Base-by-base conservation (phyloP, 2,888 invertebrate genomes). In the Lapara coniferarum region DNA sequence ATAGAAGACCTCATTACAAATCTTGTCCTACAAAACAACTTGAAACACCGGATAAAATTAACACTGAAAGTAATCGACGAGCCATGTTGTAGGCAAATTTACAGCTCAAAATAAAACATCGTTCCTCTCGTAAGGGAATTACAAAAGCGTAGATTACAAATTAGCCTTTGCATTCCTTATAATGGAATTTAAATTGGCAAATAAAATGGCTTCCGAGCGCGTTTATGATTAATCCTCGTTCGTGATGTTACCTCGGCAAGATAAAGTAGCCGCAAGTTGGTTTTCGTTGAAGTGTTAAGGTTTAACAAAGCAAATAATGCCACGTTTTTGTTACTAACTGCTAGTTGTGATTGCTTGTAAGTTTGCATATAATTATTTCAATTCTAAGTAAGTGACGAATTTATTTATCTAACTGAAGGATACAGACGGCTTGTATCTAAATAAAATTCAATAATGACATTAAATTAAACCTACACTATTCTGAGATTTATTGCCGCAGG, bases 101-200 rank as follows among this genome's bases (percentile, higher is more conserved):
- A 49, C 66, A 51, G 51, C 59, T 66, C 51, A 49, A 66, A 66
- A 51, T 78, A 81, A 84, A 85, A 81, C 81, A 85, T 82, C 78
- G 77, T 75, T 75, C 74, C 75, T 70, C 74, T 75, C 73, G 74
- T 78, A 71, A 73, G 71, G 75, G 77, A 8, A 66, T 51, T 66
- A 51, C 51, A 72, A 71, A 76, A 76, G 81, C 81, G 84, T 81
- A 83, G 81, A 83, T 81, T 84, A 85, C 79, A 83, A 88, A 89
- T 88, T 86, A 85, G 82, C 87, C 85, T 89, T 89, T 87, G 89
- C 87, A 88, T 87, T 85, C 83, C 84, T 80, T 85, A 84, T 87
- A 89, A 89, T 89, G 85, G 87, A 88, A 89, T 90, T 89, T 87
- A 89, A 90, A 89, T 89, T 86, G 87, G 85, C 79, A 82, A 84